phyloP scores from a whole-genome alignment of 2,888 invertebrate genomes.

The Plemyria rubiginata region DNA sequence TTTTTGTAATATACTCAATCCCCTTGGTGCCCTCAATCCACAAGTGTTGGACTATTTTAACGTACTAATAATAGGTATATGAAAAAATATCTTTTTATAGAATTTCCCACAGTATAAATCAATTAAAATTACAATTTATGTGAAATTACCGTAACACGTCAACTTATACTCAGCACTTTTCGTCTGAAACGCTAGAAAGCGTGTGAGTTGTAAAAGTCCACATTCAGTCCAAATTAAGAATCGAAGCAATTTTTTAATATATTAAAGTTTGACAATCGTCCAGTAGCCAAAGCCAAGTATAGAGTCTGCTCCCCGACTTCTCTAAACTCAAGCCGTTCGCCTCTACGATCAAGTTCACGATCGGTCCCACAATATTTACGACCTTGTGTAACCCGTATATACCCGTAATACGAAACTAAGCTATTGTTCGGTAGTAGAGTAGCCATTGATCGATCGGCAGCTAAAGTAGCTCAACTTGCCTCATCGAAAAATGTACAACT shows the following conservation, averaged over 20 bases:
- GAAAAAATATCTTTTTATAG: too few species aligned
- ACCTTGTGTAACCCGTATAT: constrained; percentile 62
- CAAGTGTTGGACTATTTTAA: too few species aligned
- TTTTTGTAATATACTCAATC: too few species aligned
- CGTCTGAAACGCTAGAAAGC: not conserved
- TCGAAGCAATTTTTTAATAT: too few species aligned
- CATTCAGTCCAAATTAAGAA: too few species aligned
- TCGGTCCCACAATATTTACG: constrained; percentile 66
- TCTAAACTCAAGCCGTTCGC: constrained; percentile 53
- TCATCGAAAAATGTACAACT: constrained; percentile 26
- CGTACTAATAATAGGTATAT: too few species aligned
- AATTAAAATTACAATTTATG: too few species aligned
- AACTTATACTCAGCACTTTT: too few species aligned
- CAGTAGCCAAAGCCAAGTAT: constrained; percentile 43
- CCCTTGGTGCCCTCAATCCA: too few species aligned
- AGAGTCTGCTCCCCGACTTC: constrained; percentile 49
- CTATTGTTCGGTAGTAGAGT: constrained; percentile 56
- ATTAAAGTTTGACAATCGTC: constrained; percentile 57
- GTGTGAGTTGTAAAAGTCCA: too few species aligned
- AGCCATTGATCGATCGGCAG: not conserved
- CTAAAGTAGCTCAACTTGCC: constrained; percentile 21
- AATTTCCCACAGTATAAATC: too few species aligned
- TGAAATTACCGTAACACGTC: too few species aligned
- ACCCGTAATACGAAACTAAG: constrained; percentile 65
- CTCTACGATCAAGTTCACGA: constrained; percentile 57